Percentiles rank a stretch among this genome's conserved stretches.
Conservation (phyloP, 1,140 invertebrate species). For the Bradynema listronoti region DNA sequence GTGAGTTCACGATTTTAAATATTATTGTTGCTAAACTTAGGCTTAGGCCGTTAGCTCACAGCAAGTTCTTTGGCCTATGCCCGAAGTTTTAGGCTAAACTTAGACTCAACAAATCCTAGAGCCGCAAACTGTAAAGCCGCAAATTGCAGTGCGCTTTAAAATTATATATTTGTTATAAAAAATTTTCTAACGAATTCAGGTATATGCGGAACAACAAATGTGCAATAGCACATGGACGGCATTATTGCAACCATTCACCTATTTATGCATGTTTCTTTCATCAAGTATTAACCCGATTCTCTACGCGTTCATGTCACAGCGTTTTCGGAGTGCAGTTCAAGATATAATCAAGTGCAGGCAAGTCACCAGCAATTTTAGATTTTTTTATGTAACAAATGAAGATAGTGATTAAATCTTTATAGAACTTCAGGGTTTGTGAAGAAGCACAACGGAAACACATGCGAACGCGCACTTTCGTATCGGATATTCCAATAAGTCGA, state of each 20-base stretch:
- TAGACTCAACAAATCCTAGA: too few species aligned
- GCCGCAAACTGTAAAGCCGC: too few species aligned
- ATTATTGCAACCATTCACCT: slow-evolving; percentile 49
- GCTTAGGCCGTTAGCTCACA: too few species aligned
- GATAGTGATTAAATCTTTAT: not conserved
- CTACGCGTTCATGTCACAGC: slow-evolving; percentile 52
- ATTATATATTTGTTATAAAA: too few species aligned
- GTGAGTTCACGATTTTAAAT: too few species aligned
- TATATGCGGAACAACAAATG: slow-evolving; percentile 28
- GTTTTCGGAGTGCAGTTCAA: slow-evolving; percentile 46
- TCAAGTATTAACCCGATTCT: slow-evolving; percentile 50
- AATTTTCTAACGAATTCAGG: slow-evolving; percentile 37
- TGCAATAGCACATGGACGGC: slow-evolving; percentile 39
- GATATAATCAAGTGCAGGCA: slow-evolving; percentile 45
- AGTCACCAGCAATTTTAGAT: slow-evolving; percentile 4
- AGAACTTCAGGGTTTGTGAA: slow-evolving; percentile 7
- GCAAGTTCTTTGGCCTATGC: too few species aligned
- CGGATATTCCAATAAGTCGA: slow-evolving; percentile 24
- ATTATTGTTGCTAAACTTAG: too few species aligned
- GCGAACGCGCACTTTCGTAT: slow-evolving; percentile 32
- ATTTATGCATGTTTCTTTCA: slow-evolving; percentile 48
- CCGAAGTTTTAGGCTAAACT: too few species aligned
- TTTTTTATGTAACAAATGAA: slow-evolving; percentile 6
- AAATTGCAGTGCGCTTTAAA: too few species aligned
- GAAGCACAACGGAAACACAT: slow-evolving; percentile 25